A percentile compares a stretch with the other conserved stretches of the same genome.
Conservation (phyloP, 2,888 invertebrate species). For the Thymelicus acteon region DNA sequence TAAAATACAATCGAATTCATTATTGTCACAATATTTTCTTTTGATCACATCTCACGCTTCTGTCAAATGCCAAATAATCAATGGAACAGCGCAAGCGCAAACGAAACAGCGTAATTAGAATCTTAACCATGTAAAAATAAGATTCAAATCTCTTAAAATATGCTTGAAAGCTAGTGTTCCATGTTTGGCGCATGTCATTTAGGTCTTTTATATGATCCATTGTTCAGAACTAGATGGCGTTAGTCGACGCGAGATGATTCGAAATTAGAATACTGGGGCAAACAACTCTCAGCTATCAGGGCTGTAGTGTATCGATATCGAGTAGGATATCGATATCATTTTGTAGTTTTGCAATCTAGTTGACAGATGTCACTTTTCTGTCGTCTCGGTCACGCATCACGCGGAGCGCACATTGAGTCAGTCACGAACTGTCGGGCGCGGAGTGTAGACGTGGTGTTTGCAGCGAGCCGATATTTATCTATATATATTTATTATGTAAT, state of each 20-base stretch:
- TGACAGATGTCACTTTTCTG: too few species aligned
- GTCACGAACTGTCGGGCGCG: too few species aligned
- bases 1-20: conserved; percentile 37
- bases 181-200: conserved; percentile 63
- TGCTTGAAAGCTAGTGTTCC: too few species aligned
- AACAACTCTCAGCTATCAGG: conserved; percentile 15
- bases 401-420: too few species aligned
- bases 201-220: not conserved
- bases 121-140: conserved; percentile 13
- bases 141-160: conserved; percentile 41
- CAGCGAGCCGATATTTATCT: too few species aligned
- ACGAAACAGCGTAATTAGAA: conserved; percentile 39
- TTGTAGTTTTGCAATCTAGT: too few species aligned
- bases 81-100: conserved; percentile 73
- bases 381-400: too few species aligned
- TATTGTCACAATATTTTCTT: conserved; percentile 36
- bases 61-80: conserved; percentile 65
- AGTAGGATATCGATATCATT: too few species aligned
- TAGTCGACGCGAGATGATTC: conserved; percentile 19
- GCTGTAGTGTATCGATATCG: too few species aligned
- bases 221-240: conserved; percentile 40
- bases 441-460: too few species aligned
- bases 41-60: conserved; percentile 39
- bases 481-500: too few species aligned
- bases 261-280: conserved; percentile 31